A percentile compares a stretch with the other conserved stretches of the same genome.
phyloP scores from a whole-genome alignment of 2,797 vertebrate genomes.

The Decapterus maruadsi region DNA sequence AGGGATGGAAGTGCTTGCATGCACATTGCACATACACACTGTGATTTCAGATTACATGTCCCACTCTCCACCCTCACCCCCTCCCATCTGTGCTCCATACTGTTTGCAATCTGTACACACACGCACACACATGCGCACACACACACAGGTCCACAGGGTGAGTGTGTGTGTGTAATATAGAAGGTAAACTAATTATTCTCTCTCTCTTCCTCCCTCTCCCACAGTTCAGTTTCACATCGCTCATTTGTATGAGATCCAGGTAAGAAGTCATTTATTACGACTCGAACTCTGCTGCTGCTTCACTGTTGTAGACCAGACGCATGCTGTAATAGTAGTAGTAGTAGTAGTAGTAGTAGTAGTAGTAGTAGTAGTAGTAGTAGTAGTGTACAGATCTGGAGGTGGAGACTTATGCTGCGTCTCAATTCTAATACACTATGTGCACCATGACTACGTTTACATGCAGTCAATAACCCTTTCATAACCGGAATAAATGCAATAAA shows the following conservation, averaged over 20 bases:
- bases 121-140: constrained; percentile 7
- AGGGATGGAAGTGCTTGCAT: constrained; percentile 54
- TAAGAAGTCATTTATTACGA: constrained; percentile 75
- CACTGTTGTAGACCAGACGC: too few species aligned
- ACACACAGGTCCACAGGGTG: constrained; percentile 22
- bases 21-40: constrained; percentile 58
- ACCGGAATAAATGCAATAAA: too few species aligned
- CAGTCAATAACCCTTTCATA: too few species aligned
- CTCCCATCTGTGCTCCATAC: constrained; percentile 64
- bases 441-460: too few species aligned
- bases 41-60: constrained; percentile 69
- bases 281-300: not conserved
- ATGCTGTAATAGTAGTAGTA: too few species aligned
- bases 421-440: too few species aligned
- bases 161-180: constrained; percentile 2
- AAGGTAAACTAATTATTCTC: constrained; percentile 42
- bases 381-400: too few species aligned
- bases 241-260: constrained; percentile 99
- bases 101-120: constrained; percentile 54
- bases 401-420: too few species aligned
- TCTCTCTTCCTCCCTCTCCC: constrained; percentile 60
- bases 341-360: too few species aligned
- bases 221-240: constrained; percentile 99
- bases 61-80: constrained; percentile 28
- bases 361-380: too few species aligned